A percentile compares a stretch with the other conserved stretches of the same genome.
Evolutionary conservation across 23 tunicate genomes (phyloP).

Genomic region (Oikopleura albicans): DNA sequence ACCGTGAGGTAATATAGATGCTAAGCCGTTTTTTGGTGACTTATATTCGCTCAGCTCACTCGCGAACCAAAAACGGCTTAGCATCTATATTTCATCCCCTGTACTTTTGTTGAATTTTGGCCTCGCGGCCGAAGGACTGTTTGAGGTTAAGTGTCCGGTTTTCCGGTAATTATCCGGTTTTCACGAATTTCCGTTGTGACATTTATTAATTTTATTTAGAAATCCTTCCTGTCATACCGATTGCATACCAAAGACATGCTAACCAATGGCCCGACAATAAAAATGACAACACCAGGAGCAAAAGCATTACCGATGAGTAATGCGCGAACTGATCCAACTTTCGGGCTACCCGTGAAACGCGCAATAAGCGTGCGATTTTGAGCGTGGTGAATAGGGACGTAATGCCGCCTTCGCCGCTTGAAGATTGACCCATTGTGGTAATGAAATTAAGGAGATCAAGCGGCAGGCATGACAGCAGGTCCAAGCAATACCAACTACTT

Average conservation of each 20-base stretch:
- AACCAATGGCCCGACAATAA: neutral
- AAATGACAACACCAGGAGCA: neutral
- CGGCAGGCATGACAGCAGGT: neutral
- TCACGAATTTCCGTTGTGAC: too few relatives aligned
- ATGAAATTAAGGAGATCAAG: neutral
- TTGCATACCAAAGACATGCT: slow-evolving; percentile 3
- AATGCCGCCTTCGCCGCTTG: neutral
- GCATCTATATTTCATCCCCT: too few relatives aligned
- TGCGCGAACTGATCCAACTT: slow-evolving; percentile 1
- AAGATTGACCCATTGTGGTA: slow-evolving; percentile 7
- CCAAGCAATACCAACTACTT: neutral
- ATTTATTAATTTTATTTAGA: too few relatives aligned
- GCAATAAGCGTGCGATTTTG: neutral
- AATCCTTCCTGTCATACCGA: too few relatives aligned
- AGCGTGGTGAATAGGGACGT: slow-evolving; percentile 3
- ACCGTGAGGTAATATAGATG: too few relatives aligned
- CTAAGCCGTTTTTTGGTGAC: too few relatives aligned
- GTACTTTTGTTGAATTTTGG: too few relatives aligned
- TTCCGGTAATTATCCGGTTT: too few relatives aligned
- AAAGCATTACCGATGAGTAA: neutral
- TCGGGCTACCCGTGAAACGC: slow-evolving; percentile 1
- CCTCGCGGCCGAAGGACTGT: too few relatives aligned
- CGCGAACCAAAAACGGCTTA: too few relatives aligned
- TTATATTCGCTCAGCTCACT: too few relatives aligned
- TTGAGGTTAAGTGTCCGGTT: too few relatives aligned